Conservation (phyloP, 2,888 invertebrate genomes). For the Dolichopus griseipennis region DNA sequence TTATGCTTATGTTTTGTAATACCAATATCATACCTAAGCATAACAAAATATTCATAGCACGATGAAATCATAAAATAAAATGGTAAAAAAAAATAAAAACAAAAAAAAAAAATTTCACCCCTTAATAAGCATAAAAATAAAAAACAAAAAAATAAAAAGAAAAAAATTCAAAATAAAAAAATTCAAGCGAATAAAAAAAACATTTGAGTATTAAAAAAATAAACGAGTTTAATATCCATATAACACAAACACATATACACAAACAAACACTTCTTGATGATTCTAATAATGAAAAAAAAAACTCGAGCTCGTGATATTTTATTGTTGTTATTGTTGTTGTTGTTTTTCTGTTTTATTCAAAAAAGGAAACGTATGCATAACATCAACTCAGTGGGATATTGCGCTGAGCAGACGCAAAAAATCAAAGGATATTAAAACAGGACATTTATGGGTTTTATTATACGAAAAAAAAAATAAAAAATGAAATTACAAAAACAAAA, state of each 20-base stretch:
- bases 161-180: background rate
- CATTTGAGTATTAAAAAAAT: too few relatives aligned
- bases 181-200: too few relatives aligned
- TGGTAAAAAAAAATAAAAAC: background rate
- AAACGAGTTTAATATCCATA: too few relatives aligned
- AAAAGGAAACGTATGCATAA: slow-evolving; percentile 3
- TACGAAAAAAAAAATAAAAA: background rate
- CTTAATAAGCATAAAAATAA: background rate
- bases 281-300: too few relatives aligned
- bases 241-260: too few relatives aligned
- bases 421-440: slow-evolving; percentile 4
- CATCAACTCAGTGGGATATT: slow-evolving; percentile 5
- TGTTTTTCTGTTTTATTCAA: background rate
- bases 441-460: background rate
- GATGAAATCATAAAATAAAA: slow-evolving; percentile 1
- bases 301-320: too few relatives aligned
- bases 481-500: background rate
- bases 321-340: too few relatives aligned
- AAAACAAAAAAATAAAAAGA: background rate
- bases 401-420: slow-evolving; percentile 2
- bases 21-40: background rate
- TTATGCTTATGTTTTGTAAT: background rate
- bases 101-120: background rate
- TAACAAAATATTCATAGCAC: background rate
- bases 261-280: too few relatives aligned